A percentile compares a stretch with the other conserved stretches of the same genome.
Evolutionary conservation across 2,888 invertebrate species (phyloP).

Genomic region (Chrysolina haemoptera): DNA sequence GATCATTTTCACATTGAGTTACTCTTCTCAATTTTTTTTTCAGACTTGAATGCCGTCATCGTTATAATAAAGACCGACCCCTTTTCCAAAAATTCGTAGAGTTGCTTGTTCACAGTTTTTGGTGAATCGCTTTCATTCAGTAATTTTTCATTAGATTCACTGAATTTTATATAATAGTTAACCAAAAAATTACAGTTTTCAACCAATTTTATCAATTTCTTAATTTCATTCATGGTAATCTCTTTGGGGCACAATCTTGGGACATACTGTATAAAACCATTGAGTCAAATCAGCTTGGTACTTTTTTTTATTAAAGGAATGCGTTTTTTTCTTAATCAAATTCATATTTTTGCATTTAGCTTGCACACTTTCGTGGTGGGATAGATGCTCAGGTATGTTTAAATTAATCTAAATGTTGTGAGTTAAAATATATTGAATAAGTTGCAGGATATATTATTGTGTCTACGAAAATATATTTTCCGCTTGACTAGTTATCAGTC

Average conservation of each 20-base stretch:
- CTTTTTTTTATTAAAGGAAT: no score
- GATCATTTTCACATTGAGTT: no score
- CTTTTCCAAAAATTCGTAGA: no score
- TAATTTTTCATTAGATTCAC: no score
- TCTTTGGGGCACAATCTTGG: slow-evolving; percentile 12
- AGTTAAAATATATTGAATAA: not conserved
- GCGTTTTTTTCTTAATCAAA: not conserved
- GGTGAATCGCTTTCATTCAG: no score
- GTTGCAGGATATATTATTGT: not conserved
- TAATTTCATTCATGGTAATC: not conserved
- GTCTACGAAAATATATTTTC: no score
- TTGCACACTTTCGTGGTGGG: slow-evolving; percentile 60
- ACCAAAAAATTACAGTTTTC: not conserved
- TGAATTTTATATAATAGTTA: no score
- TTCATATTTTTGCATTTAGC: slow-evolving; percentile 50
- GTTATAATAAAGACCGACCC: no score
- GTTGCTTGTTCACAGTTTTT: no score
- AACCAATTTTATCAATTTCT: not conserved
- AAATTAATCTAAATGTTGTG: slow-evolving; percentile 43
- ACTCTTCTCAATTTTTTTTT: no score
- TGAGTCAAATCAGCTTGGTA: not conserved
- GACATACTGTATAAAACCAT: slow-evolving; percentile 7
- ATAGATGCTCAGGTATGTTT: slow-evolving; percentile 78
- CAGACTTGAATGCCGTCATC: no score
- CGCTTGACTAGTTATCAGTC: no score